Evolutionary conservation across 2,797 vertebrate genomes (phyloP).

Genomic region (Dendrocincla tyrannina): DNA sequence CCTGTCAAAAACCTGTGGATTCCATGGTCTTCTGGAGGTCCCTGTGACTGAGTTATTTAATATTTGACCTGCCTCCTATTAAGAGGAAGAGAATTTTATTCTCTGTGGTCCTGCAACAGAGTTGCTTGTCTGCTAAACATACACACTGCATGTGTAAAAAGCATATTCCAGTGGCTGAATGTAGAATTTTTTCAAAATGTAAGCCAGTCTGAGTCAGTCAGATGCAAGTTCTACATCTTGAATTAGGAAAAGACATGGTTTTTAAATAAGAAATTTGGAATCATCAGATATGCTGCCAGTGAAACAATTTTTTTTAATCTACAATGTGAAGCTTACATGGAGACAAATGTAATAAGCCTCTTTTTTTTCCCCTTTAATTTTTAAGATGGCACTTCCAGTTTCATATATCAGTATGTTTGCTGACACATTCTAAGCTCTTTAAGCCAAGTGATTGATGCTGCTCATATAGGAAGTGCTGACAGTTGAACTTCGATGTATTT

Average conservation of each 20-base stretch:
- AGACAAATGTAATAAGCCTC: background rate
- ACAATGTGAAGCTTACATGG: background rate
- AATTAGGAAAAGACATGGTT: background rate
- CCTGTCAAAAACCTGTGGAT: background rate
- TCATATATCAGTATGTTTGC: background rate
- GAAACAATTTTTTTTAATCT: background rate
- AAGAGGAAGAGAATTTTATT: background rate
- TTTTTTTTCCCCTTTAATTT: background rate
- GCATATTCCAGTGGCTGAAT: background rate
- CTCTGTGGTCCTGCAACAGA: background rate
- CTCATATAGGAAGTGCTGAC: background rate
- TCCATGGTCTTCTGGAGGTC: background rate
- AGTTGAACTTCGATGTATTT: background rate
- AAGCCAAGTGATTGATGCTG: background rate
- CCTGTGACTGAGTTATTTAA: background rate
- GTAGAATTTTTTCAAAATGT: background rate
- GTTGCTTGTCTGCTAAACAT: background rate
- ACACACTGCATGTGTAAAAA: background rate
- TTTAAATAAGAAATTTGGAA: background rate
- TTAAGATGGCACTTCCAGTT: background rate
- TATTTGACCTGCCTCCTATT: background rate
- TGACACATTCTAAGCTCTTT: background rate
- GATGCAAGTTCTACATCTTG: background rate
- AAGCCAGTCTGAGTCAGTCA: background rate
- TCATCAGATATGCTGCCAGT: background rate